Percentiles rank a stretch among this genome's conserved stretches.
phyloP scores from a whole-genome alignment of 2,888 invertebrate species.

The Perithous albicinctus region DNA sequence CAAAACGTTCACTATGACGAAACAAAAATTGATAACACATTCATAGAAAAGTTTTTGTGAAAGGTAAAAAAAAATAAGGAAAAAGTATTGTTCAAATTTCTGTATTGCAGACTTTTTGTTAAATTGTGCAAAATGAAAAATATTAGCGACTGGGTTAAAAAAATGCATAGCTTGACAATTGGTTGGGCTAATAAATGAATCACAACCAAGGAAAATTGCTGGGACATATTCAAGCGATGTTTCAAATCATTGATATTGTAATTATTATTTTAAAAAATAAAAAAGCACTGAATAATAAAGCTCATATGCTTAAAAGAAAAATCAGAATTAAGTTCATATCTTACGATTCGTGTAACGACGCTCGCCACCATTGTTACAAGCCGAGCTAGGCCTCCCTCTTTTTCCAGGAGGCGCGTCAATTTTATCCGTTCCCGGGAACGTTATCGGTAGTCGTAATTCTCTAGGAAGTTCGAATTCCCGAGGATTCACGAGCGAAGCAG shows the following conservation, averaged over 20 bases:
- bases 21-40: too few relatives aligned
- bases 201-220: neutral
- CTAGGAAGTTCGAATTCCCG: slow-evolving; percentile 95
- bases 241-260: neutral
- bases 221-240: neutral
- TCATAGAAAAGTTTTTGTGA: too few relatives aligned
- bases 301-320: too few relatives aligned
- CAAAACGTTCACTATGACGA: too few relatives aligned
- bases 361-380: slow-evolving; percentile 79
- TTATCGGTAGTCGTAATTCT: slow-evolving; percentile 91
- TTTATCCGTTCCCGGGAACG: slow-evolving; percentile 94
- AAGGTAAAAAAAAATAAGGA: too few relatives aligned
- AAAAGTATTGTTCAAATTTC: too few relatives aligned
- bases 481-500: slow-evolving; percentile 94
- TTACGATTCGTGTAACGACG: slow-evolving; percentile 51
- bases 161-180: neutral
- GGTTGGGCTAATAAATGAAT: neutral
- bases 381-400: slow-evolving; percentile 77
- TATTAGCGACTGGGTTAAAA: neutral
- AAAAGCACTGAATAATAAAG: too few relatives aligned
- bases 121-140: too few relatives aligned
- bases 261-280: too few relatives aligned
- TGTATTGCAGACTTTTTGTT: too few relatives aligned
- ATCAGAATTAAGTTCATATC: neutral
- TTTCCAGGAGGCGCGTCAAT: slow-evolving; percentile 85